Conservation (phyloP, 1,140 invertebrate species). For the Aphidius gifuensis region DNA sequence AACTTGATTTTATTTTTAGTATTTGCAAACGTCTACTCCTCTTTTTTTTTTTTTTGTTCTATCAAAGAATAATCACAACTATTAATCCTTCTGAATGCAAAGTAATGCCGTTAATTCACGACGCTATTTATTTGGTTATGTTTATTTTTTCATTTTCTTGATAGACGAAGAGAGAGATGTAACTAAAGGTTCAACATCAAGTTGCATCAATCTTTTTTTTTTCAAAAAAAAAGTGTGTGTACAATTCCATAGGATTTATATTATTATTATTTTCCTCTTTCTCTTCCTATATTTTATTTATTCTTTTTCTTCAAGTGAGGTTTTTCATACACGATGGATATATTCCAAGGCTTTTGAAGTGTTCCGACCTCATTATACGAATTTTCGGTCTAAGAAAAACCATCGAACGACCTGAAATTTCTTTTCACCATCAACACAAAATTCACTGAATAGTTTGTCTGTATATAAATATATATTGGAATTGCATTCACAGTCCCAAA, state of each 20-base stretch:
- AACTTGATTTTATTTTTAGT: neutral
- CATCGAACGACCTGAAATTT: too few species aligned
- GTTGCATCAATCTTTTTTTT: neutral
- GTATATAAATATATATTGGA: neutral
- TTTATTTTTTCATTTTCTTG: neutral
- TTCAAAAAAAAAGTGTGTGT: neutral
- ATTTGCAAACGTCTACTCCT: neutral
- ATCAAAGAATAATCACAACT: conserved; percentile 1
- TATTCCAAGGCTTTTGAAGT: neutral
- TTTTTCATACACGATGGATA: neutral
- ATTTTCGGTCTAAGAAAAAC: too few species aligned
- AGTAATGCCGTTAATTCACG: neutral
- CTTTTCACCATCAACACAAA: too few species aligned
- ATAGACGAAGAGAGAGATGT: neutral
- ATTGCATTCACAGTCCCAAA: neutral
- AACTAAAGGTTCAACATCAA: neutral
- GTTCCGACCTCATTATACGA: conserved; percentile 8
- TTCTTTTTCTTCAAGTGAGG: too few species aligned
- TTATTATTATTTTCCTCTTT: too few species aligned
- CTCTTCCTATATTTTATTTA: too few species aligned
- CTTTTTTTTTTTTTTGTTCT: neutral
- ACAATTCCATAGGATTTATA: neutral
- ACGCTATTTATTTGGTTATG: neutral
- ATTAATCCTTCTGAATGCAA: conserved; percentile 10
- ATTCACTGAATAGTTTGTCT: neutral